phyloP scores from a whole-genome alignment of 2,797 vertebrate genomes.

The Sebastes itinus region DNA sequence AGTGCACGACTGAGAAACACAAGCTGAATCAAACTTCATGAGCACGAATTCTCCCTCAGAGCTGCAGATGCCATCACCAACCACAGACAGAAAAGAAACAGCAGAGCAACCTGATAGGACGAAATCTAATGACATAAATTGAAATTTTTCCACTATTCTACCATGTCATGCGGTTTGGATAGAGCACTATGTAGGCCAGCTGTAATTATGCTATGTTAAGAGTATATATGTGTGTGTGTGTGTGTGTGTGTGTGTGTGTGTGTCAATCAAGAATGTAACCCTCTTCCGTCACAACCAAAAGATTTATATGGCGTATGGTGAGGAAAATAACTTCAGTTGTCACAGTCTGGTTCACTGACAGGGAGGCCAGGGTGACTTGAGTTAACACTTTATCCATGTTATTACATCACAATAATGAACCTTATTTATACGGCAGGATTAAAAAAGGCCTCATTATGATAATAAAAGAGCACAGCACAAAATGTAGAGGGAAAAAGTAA shows the following conservation, averaged over 20 bases:
- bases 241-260: background rate
- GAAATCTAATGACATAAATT: conserved; percentile 32
- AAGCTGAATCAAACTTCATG: background rate
- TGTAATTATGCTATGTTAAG: conserved; percentile 40
- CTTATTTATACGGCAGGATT: conserved; percentile 12
- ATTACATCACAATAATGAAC: conserved; percentile 10
- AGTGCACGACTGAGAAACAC: background rate
- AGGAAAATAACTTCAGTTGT: conserved; percentile 11
- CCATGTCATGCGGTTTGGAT: conserved; percentile 56
- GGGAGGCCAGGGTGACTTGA: background rate
- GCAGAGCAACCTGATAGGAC: conserved; percentile 27
- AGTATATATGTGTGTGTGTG: background rate
- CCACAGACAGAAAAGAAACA: conserved; percentile 22
- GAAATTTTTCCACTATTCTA: conserved; percentile 59
- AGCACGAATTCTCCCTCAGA: background rate
- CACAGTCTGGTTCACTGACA: conserved; percentile 2
- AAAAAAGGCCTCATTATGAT: conserved; percentile 3
- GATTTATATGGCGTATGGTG: background rate
- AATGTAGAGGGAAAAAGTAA: background rate
- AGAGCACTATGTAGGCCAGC: conserved; percentile 47
- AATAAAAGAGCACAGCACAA: background rate
- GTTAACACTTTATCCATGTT: background rate
- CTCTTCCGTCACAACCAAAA: conserved; percentile 17
- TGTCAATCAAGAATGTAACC: background rate
- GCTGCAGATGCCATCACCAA: background rate